Base-by-base conservation (phyloP, 2,888 invertebrate species). In the Meghimatium bilineatum region DNA sequence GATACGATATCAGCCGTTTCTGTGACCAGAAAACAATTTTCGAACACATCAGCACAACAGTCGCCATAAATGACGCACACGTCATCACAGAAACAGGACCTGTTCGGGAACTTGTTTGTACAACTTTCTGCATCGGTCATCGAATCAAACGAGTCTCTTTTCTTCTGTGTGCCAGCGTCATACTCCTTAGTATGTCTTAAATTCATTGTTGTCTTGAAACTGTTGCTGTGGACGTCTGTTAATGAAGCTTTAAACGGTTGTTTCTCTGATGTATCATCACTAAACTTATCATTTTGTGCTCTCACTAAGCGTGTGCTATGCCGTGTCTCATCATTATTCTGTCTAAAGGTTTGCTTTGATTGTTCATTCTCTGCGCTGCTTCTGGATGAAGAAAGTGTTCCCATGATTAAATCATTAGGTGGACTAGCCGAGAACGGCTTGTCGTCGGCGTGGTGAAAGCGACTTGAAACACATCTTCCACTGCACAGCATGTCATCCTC, bases 41-140 rank as follows among this genome's bases (percentile, higher is more conserved):
- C 8, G n/a, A 82, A 75, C 49, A 66, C 49, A n/a, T 82, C 75
- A 1, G 75, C 12, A 49, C 82, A 82, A n/a, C 82, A 82, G 66
- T 82, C 82, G 1, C 82, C 82, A n/a, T 74, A 75, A 0, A 74
- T 8, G 34, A 82, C 49, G 66, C 82, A 82, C 3, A 32, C 5
- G 0, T 38, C 20, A 29, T 82, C 75, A 34, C 82, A 82, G 34
- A 34, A 66, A 44, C 44, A 44, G 26, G 38, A 12, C n/a, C 5
- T 12, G 12, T 44, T 44, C 5, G 44, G 44, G 44, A 44, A 44
- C 5, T 12, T 44, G 44, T 44, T 44, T 44, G 44, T 44, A 44
- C 44, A 44, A 44, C 12, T 5, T n/a, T n/a, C n/a, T n/a, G n/a
- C n/a, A n/a, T n/a, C n/a, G n/a, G n/a, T n/a, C n/a, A n/a, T n/a